Conservation (phyloP, 2,888 invertebrate species). For the Andrena trimmerana region DNA sequence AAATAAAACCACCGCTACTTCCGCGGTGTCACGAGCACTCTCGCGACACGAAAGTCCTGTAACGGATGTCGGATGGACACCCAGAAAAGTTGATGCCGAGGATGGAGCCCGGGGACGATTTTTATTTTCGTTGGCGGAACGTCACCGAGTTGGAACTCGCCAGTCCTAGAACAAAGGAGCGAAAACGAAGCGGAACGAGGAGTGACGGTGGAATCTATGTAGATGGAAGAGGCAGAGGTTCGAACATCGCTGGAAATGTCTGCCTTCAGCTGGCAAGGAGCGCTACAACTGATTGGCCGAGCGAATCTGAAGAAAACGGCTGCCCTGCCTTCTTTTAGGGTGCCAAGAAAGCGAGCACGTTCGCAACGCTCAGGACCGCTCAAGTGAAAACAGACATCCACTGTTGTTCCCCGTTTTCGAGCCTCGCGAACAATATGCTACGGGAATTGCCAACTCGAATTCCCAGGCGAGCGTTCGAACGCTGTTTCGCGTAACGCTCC, state of each 20-base stretch:
- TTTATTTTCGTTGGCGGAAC: too few relatives aligned
- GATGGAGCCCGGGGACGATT: too few relatives aligned
- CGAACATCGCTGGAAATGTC: background rate
- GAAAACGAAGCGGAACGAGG: too few relatives aligned
- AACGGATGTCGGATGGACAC: too few relatives aligned
- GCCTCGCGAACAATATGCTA: slow-evolving; percentile 5
- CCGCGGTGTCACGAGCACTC: background rate
- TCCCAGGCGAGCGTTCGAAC: slow-evolving; percentile 8
- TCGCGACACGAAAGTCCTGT: background rate
- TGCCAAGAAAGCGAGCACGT: background rate
- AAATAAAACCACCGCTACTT: background rate
- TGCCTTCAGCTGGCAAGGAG: background rate
- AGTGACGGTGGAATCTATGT: too few relatives aligned
- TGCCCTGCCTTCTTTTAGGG: background rate
- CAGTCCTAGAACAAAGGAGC: too few relatives aligned
- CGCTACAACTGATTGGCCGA: background rate
- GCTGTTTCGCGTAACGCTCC: background rate
- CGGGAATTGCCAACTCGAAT: slow-evolving; percentile 4
- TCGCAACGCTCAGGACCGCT: background rate
- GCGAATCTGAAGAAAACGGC: background rate
- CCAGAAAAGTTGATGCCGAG: too few relatives aligned
- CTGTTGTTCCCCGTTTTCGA: slow-evolving; percentile 6
- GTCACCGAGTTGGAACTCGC: too few relatives aligned
- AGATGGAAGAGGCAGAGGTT: too few relatives aligned
- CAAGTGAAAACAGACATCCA: background rate